phyloP scores from a whole-genome alignment of 2,113 vertebrate species.

The Leptobrachium ailaonicum region DNA sequence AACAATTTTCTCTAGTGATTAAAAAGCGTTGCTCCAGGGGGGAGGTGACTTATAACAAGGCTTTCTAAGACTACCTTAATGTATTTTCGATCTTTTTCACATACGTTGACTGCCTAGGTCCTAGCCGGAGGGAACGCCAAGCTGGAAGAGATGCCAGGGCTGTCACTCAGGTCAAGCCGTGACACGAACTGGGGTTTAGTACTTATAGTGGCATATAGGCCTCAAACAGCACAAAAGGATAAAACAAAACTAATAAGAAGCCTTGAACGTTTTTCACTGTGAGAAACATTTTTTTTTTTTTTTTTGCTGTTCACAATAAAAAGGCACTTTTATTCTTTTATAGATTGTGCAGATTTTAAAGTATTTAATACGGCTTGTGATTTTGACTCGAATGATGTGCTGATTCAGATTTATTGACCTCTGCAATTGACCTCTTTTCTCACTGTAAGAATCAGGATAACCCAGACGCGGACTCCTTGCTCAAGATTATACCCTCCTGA shows the following conservation, averaged over 20 bases:
- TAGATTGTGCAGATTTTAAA: too few species aligned
- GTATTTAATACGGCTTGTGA: too few species aligned
- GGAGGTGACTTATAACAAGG: constrained; percentile 65
- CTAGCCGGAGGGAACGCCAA: constrained; percentile 68
- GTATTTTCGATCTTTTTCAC: constrained; percentile 53
- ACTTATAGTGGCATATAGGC: constrained; percentile 36
- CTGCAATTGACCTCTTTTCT: too few species aligned
- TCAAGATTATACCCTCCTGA: too few species aligned
- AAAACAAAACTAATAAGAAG: not conserved
- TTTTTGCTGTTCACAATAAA: not conserved
- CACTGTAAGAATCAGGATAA: too few species aligned
- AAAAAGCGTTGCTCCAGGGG: constrained; percentile 72
- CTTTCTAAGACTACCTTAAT: constrained; percentile 49
- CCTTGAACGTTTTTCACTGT: not conserved
- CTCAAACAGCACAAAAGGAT: not conserved
- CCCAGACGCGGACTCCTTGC: too few species aligned
- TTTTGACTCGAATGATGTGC: too few species aligned
- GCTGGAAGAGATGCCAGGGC: constrained; percentile 74
- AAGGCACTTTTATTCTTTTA: too few species aligned
- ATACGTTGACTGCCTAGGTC: constrained; percentile 62
- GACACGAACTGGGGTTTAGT: constrained; percentile 69
- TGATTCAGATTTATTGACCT: too few species aligned
- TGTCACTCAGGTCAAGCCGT: constrained; percentile 76
- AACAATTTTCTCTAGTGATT: constrained; percentile 71
- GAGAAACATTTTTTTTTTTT: too few species aligned